Conservation (phyloP, 2,113 vertebrate genomes). For the Rafetus swinhoei region DNA sequence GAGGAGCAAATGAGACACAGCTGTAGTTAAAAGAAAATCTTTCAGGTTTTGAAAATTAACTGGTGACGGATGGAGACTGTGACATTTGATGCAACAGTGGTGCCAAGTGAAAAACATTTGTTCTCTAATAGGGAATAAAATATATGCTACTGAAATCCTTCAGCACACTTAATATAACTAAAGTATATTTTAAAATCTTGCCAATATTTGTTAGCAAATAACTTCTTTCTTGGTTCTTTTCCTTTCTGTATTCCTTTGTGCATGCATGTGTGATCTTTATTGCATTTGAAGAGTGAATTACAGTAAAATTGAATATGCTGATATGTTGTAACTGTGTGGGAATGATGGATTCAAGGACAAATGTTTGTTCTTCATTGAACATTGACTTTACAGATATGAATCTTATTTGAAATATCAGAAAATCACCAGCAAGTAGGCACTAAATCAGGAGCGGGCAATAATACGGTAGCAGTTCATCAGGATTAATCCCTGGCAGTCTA, state of each 20-base stretch:
- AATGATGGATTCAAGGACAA: neutral
- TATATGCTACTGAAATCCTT: constrained; percentile 66
- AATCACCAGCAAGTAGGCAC: neutral
- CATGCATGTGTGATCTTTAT: neutral
- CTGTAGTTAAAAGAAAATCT: constrained; percentile 66
- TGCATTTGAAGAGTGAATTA: constrained; percentile 6
- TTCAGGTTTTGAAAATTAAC: constrained; percentile 62
- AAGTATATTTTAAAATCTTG: constrained; percentile 49
- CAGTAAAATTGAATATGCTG: neutral
- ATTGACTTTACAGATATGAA: neutral
- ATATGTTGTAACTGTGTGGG: neutral
- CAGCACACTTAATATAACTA: constrained; percentile 47
- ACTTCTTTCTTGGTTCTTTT: constrained; percentile 18
- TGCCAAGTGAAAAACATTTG: constrained; percentile 74
- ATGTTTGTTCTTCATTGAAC: neutral
- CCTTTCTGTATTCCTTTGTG: neutral
- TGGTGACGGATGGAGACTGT: constrained; percentile 60
- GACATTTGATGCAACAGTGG: constrained; percentile 61
- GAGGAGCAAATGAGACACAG: constrained; percentile 63
- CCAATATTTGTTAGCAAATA: constrained; percentile 37
- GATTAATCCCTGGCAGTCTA: no score
- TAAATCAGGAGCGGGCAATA: neutral
- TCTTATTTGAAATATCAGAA: neutral
- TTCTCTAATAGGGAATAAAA: constrained; percentile 63
- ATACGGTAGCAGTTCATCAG: no score